Evolutionary conservation across 1,140 invertebrate species (phyloP), one percentile per base, ranked within the genome.

Genomic region (Psilanteris sp.): DNA sequence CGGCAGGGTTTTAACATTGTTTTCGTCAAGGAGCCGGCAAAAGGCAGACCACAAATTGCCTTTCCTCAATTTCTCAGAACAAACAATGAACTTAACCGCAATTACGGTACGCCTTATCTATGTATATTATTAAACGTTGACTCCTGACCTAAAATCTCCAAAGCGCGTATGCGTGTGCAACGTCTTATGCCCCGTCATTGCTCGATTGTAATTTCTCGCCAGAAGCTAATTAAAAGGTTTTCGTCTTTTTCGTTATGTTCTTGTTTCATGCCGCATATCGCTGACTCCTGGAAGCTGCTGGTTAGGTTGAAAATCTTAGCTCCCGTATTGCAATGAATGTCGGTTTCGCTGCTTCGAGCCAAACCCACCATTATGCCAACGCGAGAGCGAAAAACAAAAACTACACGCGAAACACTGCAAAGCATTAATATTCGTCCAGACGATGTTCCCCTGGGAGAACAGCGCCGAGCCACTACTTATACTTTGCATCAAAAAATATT

Each of bases 341-440:
- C 67, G 41, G 41, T 46, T 61, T 74, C 55, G 37, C 57, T 61
- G 62, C 46, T 74, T 44, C 26, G n/a, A 32, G 32, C 64, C 39
- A 75, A 75, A 75, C 76, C 76, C 48, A 20, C 75, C 55, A 79
- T 79, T 79, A 79, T 55, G 32, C 52, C 62, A 37, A 59, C 15
- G 66, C 62, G 57, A 66, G 29, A 66, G 29, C 11, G 41, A 70
- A 70, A 79, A 79, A 79, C 29, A 66, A 34, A 55, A 55, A 39
- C 8, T 15, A 34, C 11, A 55, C 39, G 11, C 18, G 31, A 59
- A 59, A 44, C 16, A 34, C n/a, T 24, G 41, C 41, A 43, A 72
- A 67, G 64, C 48, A 75, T 79, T 78, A 78, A 78, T 79, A 76
- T 78, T 76, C 74, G 71, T 79, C 78, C 70, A 67, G 31, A 24